Conservation (phyloP, 2,888 invertebrate genomes). For the Pollenia griseotomentosa region DNA sequence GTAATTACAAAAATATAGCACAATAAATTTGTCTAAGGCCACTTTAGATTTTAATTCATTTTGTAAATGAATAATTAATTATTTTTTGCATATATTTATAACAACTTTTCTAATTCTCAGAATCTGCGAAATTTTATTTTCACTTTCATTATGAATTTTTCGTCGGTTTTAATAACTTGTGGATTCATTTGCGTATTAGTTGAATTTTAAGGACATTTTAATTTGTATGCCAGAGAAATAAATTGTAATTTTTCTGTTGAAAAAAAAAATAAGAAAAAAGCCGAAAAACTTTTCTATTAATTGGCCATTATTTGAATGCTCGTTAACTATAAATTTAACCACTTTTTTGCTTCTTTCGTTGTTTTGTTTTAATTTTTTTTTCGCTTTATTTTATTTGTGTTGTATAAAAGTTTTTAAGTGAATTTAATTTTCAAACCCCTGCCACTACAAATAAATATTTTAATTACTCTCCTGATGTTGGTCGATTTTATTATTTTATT, state of each 20-base stretch:
- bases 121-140: neutral
- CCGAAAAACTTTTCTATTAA: conserved; percentile 48
- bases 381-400: conserved; percentile 47
- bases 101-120: neutral
- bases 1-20: neutral
- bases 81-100: neutral
- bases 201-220: neutral
- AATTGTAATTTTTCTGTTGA: neutral
- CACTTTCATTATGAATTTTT: neutral
- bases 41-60: neutral
- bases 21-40: neutral
- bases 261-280: neutral
- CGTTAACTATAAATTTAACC: conserved; percentile 19
- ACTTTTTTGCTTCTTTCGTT: neutral
- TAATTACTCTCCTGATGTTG: conserved; percentile 22
- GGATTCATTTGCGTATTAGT: conserved; percentile 1
- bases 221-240: neutral
- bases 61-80: neutral
- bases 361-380: neutral
- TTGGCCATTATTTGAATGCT: conserved; percentile 38
- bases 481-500: conserved; percentile 9
- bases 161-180: neutral
- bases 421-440: conserved; percentile 47
- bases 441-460: conserved; percentile 40
- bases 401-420: conserved; percentile 40